Conservation (phyloP, 2,113 vertebrate genomes). For the Ascaphus truei region DNA sequence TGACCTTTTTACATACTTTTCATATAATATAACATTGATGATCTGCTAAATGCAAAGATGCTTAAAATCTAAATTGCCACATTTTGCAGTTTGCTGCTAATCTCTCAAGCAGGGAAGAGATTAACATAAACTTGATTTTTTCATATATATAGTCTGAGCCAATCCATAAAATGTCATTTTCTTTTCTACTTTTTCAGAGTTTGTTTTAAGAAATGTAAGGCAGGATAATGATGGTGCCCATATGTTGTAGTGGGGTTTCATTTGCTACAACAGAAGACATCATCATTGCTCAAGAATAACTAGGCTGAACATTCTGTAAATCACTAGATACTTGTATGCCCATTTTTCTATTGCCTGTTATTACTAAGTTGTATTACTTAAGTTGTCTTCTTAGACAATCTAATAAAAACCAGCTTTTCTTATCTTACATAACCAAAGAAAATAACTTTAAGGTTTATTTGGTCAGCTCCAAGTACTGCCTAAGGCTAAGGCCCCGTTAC, state of each 20-base stretch:
- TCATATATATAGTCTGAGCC: neutral
- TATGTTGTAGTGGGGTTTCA: constrained; percentile 30
- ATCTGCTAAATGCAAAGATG: too few species aligned
- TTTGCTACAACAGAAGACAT: constrained; percentile 20
- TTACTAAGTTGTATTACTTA: constrained; percentile 10
- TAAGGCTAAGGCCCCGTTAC: too few species aligned
- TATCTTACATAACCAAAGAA: neutral
- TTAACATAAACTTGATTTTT: neutral
- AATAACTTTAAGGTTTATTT: too few species aligned
- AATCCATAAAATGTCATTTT: neutral
- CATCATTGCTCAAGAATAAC: neutral
- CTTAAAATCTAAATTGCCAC: too few species aligned
- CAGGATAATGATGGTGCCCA: constrained; percentile 21
- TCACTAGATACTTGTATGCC: constrained; percentile 5
- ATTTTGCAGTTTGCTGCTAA: too few species aligned
- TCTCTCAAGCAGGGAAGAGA: too few species aligned
- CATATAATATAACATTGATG: too few species aligned
- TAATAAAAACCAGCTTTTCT: neutral
- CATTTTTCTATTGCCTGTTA: constrained; percentile 7
- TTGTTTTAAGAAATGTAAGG: neutral
- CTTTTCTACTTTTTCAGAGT: neutral
- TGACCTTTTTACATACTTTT: too few species aligned
- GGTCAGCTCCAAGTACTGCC: too few species aligned
- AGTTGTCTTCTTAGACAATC: neutral
- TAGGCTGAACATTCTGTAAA: constrained; percentile 14